Conservation (phyloP, 1,140 invertebrate genomes). For the Drosophila rufa region DNA sequence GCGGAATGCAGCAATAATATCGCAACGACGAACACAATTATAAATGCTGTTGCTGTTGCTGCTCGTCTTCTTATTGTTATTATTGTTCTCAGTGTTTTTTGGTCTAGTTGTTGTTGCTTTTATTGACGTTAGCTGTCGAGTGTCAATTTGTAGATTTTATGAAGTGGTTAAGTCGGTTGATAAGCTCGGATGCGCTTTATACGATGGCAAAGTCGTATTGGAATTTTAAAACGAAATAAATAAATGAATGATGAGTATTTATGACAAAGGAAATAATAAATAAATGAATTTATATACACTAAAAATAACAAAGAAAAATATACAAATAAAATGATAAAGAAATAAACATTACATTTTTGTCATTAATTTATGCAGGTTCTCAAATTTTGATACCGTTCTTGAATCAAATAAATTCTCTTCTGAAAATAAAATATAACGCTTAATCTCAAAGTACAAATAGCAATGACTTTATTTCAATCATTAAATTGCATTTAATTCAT, state of each 20-base stretch:
- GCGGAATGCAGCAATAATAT: conserved; percentile 47
- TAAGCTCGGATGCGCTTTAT: conserved; percentile 29
- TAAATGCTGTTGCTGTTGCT: conserved; percentile 25
- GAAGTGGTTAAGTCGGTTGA: conserved; percentile 35
- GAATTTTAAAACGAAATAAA: background rate
- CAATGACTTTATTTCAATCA: background rate
- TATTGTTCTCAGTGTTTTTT: conserved; percentile 28
- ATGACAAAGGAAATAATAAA: background rate
- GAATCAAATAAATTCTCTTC: too few species aligned
- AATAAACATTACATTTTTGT: background rate
- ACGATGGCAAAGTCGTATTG: background rate
- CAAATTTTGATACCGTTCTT: too few species aligned
- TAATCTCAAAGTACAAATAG: background rate
- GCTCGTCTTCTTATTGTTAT: conserved; percentile 27
- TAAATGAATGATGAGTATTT: background rate
- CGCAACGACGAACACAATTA: conserved; percentile 36
- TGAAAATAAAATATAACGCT: background rate
- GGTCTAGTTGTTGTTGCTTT: conserved; percentile 34
- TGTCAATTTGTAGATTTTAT: conserved; percentile 42
- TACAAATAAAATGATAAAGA: background rate
- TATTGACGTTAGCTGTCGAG: conserved; percentile 42
- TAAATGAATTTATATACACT: background rate
- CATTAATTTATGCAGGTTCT: too few species aligned
- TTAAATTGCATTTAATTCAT: background rate
- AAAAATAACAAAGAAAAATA: background rate